Evolutionary conservation across 1,140 invertebrate genomes (phyloP), one percentile per base, ranked within the genome.

Genomic region (Drosophila tristis): DNA sequence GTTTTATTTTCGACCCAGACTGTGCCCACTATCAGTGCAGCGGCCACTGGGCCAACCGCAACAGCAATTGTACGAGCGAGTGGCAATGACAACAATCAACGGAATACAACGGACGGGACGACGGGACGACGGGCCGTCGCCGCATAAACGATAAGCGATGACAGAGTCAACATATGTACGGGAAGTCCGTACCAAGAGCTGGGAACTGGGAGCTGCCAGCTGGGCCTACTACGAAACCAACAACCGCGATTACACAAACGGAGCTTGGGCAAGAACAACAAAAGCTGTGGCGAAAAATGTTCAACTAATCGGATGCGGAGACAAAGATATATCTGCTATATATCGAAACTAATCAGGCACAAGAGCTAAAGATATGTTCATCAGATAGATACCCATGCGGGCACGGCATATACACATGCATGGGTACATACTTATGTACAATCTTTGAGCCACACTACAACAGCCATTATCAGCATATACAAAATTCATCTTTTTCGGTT

Each of bases 51-150:
- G 44, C 49, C 51, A 15, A 64, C 2, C 25, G 15, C 44, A 63
- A 53, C 64, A 67, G 42, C 57, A 59, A 60, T 62, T 75, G 35
- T 39, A 39, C 11, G 35, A 29, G 5, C 26, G 7, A 65, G 51
- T 57, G 44, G 71, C 74, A 74, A 77, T 74, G 74, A 77, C 74
- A 78, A 78, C 72, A 78, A 78, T 74, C 72, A 74, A 78, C 49
- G 42, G 25, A 48, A 56, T 43, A 59, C 58, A 56, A 78, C 60
- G 74, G 16, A 16, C 16, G 16, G 16, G 74, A 64, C 65, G 16
- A 16, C 16, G 16, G 16, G 74, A 64, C 65, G 50, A 67, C 54
- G 54, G 29, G 16, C 16, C 65, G 55, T 44, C 56, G 57, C 56
- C 45, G 35, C 35, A 31, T 31, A 49, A 55, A 49, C 31, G 54